Conservation (phyloP, 2,113 vertebrate genomes). For the Halcyon senegalensis region DNA sequence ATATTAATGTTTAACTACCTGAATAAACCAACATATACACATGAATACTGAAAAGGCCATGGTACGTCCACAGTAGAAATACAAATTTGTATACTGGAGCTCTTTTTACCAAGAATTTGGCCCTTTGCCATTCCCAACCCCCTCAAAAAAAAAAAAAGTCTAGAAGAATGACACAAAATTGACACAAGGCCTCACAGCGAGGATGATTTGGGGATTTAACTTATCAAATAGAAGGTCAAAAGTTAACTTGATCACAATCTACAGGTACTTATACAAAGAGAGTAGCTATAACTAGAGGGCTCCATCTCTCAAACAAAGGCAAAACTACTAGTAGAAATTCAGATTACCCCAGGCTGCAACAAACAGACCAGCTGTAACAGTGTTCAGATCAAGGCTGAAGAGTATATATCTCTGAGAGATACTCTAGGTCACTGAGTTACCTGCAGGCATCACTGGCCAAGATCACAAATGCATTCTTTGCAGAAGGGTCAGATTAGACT, state of each 20-base stretch:
- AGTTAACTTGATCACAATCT: constrained; percentile 52
- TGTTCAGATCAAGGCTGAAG: constrained; percentile 5
- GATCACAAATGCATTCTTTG: not conserved
- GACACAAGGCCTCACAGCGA: not conserved
- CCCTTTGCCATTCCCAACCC: not conserved
- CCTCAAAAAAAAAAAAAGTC: not conserved
- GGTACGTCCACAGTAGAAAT: not conserved
- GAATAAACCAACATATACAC: not conserved
- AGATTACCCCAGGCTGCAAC: not conserved
- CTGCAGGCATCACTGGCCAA: not conserved
- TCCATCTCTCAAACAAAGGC: not conserved
- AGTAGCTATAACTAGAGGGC: not conserved
- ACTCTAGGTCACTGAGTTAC: not conserved
- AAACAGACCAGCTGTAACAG: not conserved
- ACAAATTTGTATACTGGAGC: accelerated
- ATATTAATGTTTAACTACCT: constrained; percentile 39
- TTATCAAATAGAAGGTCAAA: constrained; percentile 43
- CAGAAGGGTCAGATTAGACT: not conserved
- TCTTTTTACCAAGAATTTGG: not conserved
- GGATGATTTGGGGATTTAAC: not conserved
- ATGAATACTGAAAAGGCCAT: not conserved
- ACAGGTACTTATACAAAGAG: not conserved
- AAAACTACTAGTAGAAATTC: not conserved
- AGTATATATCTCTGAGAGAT: not conserved
- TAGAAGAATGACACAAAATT: not conserved